Percentiles rank a stretch among this genome's conserved stretches.
phyloP scores from a whole-genome alignment of 2,888 invertebrate genomes.

The Helleia helle region DNA sequence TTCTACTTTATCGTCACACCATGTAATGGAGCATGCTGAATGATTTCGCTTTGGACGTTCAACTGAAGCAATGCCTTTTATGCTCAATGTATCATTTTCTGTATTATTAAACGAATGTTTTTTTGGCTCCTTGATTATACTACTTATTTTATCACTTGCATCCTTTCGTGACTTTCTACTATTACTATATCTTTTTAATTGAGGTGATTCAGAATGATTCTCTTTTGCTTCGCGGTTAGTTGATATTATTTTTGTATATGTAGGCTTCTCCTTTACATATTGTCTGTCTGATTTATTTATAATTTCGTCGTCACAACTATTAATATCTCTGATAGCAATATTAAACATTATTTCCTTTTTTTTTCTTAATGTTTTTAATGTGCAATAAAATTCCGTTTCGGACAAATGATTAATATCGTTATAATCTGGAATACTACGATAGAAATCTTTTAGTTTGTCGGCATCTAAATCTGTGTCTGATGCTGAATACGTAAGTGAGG shows the following conservation, averaged over 20 bases:
- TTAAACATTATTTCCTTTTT: conserved; percentile 73
- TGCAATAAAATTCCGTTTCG: conserved; percentile 82
- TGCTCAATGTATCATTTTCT: conserved; percentile 30
- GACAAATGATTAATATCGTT: conserved; percentile 83
- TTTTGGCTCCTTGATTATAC: conserved; percentile 16
- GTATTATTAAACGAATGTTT: conserved; percentile 15
- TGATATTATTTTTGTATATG: not conserved
- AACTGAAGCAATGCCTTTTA: conserved; percentile 29
- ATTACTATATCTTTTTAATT: not conserved
- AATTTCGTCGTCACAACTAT: conserved; percentile 28
- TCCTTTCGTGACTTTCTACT: not conserved
- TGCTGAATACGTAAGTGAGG: conserved; percentile 40
- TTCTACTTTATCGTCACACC: conserved; percentile 55
- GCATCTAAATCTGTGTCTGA: conserved; percentile 56
- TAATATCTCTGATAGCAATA: conserved; percentile 43
- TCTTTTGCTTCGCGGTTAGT: not conserved
- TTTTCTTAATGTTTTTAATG: conserved; percentile 77
- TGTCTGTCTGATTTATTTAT: not conserved
- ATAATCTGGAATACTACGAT: conserved; percentile 86
- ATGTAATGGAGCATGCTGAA: conserved; percentile 64
- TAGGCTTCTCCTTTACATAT: not conserved
- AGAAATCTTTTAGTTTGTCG: conserved; percentile 79
- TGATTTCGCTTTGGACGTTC: conserved; percentile 51
- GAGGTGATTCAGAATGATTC: too few species aligned
- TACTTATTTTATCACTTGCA: conserved; percentile 15